These are phyloP conservation scores for Drosophila paranaensis DNA, from an alignment of 2,888 invertebrate genomes.

Conservation along the genomic window DNA sequence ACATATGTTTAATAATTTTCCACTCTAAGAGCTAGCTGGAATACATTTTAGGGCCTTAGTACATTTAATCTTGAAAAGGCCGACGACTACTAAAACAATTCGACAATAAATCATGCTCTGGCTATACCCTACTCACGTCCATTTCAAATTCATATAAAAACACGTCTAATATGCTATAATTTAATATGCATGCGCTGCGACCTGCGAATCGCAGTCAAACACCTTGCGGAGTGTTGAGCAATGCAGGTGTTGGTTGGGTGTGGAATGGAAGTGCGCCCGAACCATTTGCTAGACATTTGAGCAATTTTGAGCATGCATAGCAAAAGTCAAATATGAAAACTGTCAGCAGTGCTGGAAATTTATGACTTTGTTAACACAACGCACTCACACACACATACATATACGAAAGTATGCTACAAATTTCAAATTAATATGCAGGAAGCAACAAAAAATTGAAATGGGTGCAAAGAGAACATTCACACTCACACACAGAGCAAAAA, in stretches of 20 bases:
- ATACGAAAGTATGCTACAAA: slow-evolving; percentile 73
- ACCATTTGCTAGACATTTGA: slow-evolving; percentile 47
- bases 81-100: slow-evolving; percentile 7
- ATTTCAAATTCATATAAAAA: slow-evolving; percentile 24
- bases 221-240: slow-evolving; percentile 12
- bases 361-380: slow-evolving; percentile 75
- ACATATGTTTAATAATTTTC: no score
- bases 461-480: slow-evolving; percentile 40
- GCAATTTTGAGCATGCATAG: slow-evolving; percentile 66
- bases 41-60: neutral
- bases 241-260: slow-evolving; percentile 24
- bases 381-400: slow-evolving; percentile 24
- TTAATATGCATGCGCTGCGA: slow-evolving; percentile 38
- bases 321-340: slow-evolving; percentile 79
- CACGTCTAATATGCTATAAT: slow-evolving; percentile 37
- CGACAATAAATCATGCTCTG: slow-evolving; percentile 52
- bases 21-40: no score
- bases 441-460: slow-evolving; percentile 54
- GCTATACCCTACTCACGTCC: neutral
- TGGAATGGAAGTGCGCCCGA: slow-evolving; percentile 8
- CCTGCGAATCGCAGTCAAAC: slow-evolving; percentile 19
- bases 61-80: neutral
- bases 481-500: neutral
- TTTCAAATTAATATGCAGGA: slow-evolving; percentile 75
- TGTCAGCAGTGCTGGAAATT: slow-evolving; percentile 72